A percentile compares a stretch with the other conserved stretches of the same genome.
phyloP scores from a whole-genome alignment of 2,797 vertebrate species.

The Catostomus latipinnis region DNA sequence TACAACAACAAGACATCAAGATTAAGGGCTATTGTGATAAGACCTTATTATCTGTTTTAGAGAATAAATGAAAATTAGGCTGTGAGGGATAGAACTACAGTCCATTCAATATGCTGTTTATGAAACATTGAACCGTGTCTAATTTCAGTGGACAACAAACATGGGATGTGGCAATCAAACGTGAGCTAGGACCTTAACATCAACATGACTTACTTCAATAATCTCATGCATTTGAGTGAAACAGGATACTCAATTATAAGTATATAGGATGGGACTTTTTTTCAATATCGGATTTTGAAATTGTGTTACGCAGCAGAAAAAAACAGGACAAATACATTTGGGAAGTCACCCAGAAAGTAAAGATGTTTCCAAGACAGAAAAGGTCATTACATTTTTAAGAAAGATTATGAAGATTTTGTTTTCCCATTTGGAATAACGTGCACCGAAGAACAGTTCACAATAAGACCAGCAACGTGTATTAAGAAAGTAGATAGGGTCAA shows the following conservation, averaged over 20 bases:
- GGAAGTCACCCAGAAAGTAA: too few relatives aligned
- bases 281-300: too few relatives aligned
- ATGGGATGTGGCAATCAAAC: neutral
- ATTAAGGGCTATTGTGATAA: constrained; percentile 22
- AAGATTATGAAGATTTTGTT: too few relatives aligned
- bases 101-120: neutral
- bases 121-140: neutral
- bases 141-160: neutral
- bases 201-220: neutral
- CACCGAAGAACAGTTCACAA: neutral
- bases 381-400: too few relatives aligned
- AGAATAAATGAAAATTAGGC: neutral
- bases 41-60: constrained; percentile 7
- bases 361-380: too few relatives aligned
- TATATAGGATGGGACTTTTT: too few relatives aligned
- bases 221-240: neutral
- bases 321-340: neutral
- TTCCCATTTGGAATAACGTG: neutral
- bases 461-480: neutral
- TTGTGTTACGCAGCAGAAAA: neutral
- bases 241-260: neutral
- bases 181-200: neutral
- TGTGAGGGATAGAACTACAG: neutral
- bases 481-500: neutral
- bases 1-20: constrained; percentile 28